Percentiles rank a stretch among this genome's conserved stretches.
Conservation (phyloP, 2,797 vertebrate species). For the Danionella dracula region DNA sequence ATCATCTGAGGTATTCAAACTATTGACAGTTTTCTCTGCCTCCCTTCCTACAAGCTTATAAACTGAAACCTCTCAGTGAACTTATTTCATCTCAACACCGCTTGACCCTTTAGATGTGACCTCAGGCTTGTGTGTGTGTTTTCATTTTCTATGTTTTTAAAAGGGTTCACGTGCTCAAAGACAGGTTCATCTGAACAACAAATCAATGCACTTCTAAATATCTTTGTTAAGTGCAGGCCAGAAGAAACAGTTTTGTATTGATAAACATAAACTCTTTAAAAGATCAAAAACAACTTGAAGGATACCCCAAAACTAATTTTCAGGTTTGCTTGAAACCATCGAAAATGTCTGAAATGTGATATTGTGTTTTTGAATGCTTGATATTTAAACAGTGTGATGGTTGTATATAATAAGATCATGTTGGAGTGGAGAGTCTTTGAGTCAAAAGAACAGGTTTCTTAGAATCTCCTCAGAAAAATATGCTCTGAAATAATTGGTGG, state of each 20-base stretch:
- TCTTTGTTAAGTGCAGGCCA: neutral
- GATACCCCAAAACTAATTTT: neutral
- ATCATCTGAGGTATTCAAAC: slow-evolving; percentile 3
- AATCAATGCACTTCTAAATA: neutral
- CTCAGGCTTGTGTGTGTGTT: slow-evolving; percentile 8
- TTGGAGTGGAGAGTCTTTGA: too few species aligned
- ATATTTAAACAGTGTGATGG: too few species aligned
- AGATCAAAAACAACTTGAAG: neutral
- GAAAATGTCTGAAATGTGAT: too few species aligned
- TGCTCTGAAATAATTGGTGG: too few species aligned
- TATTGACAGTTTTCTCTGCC: slow-evolving; percentile 5
- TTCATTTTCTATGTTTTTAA: neutral
- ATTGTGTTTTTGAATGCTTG: too few species aligned
- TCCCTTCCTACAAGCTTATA: neutral
- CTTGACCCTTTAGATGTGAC: slow-evolving; percentile 5
- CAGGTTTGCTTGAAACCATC: too few species aligned
- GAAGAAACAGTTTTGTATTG: neutral
- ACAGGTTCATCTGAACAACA: neutral
- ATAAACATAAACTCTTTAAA: neutral
- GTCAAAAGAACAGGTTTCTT: too few species aligned
- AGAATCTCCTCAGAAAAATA: too few species aligned
- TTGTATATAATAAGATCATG: too few species aligned
- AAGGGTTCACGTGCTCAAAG: neutral
- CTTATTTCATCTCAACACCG: slow-evolving; percentile 1
- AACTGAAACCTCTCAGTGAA: slow-evolving; percentile 10